A percentile compares a stretch with the other conserved stretches of the same genome.
Evolutionary conservation across 2,888 invertebrate genomes (phyloP).

Genomic region (Heliconius charithonia): DNA sequence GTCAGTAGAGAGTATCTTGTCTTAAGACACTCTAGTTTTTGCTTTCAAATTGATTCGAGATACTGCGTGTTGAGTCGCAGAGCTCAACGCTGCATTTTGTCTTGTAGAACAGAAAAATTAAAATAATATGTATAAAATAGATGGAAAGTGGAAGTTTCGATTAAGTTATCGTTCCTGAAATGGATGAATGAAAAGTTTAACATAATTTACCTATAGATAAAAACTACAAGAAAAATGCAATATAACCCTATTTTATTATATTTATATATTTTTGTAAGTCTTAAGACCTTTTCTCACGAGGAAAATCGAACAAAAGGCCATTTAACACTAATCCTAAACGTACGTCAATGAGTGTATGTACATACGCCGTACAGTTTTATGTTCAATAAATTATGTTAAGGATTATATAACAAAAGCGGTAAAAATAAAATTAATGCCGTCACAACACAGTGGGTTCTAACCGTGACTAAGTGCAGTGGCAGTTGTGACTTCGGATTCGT

Average conservation of each 20-base stretch:
- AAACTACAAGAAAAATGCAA: background rate
- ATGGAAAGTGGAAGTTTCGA: background rate
- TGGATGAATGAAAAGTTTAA: background rate
- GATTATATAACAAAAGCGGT: background rate
- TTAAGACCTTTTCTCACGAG: background rate
- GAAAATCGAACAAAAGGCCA: constrained; percentile 4
- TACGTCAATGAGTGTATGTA: background rate
- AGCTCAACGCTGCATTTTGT: background rate
- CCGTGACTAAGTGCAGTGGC: background rate
- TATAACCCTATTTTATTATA: background rate
- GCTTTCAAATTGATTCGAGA: too few species aligned
- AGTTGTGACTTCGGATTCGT: background rate
- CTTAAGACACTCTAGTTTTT: too few species aligned
- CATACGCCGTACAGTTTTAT: background rate
- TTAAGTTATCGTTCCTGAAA: background rate
- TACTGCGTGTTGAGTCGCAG: background rate
- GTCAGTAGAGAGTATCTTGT: too few species aligned
- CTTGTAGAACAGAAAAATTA: background rate
- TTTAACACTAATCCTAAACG: constrained; percentile 3
- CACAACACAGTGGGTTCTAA: background rate
- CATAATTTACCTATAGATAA: background rate
- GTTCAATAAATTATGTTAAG: constrained; percentile 8
- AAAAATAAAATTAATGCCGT: background rate
- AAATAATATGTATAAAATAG: background rate
- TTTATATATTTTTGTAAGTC: background rate